Percentiles rank a stretch among this genome's conserved stretches.
phyloP scores from a whole-genome alignment of 2,888 invertebrate genomes.

The Pollenia labialis region DNA sequence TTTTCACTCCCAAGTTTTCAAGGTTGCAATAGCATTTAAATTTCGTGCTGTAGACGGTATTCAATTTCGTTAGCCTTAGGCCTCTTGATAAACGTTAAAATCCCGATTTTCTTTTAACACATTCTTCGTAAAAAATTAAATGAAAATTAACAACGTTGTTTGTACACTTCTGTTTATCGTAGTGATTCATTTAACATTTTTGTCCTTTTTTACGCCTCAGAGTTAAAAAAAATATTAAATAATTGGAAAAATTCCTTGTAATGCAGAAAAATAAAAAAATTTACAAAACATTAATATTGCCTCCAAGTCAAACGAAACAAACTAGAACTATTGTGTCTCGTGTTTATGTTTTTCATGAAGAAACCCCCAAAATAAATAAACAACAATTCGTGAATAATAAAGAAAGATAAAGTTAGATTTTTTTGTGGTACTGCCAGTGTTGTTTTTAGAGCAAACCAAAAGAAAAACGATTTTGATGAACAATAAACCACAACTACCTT shows the following conservation, averaged over 20 bases:
- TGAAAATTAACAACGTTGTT: background rate
- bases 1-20: no score
- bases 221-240: background rate
- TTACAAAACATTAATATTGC: background rate
- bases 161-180: background rate
- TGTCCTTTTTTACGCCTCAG: background rate
- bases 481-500: no score
- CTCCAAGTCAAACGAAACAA: background rate
- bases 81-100: no score
- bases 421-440: background rate
- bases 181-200: background rate
- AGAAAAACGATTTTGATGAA: no score
- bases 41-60: no score
- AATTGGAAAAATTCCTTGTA: background rate
- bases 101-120: background rate
- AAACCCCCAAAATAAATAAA: background rate
- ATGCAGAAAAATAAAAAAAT: background rate
- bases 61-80: no score
- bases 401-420: background rate
- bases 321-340: background rate
- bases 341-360: background rate
- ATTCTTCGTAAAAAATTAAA: background rate
- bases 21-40: no score
- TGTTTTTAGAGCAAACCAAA: background rate
- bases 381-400: constrained; percentile 19